Conservation (phyloP, 2,888 invertebrate species). For the Lingula anatina region DNA sequence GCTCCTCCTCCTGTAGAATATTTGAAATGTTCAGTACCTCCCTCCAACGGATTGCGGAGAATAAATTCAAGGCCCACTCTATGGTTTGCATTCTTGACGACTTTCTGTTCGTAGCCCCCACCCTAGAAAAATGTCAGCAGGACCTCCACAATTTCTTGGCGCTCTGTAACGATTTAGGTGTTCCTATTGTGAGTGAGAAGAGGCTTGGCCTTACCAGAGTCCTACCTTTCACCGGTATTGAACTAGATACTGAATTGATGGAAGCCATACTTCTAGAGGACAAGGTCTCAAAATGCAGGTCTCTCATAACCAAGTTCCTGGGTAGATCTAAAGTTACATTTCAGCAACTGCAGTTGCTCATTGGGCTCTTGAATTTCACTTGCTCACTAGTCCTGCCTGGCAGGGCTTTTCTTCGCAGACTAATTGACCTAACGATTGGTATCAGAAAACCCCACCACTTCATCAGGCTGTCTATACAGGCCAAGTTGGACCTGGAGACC, state of each 20-base stretch:
- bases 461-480: background rate
- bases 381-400: constrained; percentile 6
- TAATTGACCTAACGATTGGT: background rate
- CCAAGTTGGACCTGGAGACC: constrained; percentile 1
- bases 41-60: constrained; percentile 8
- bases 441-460: too few species aligned
- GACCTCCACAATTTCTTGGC: background rate
- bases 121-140: background rate
- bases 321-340: background rate
- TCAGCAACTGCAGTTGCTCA: constrained; percentile 3
- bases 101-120: constrained; percentile 7
- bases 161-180: constrained; percentile 1
- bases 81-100: constrained; percentile 10
- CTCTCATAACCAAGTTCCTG: constrained; percentile 1
- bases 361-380: constrained; percentile 7
- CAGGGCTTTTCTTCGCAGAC: constrained; percentile 1
- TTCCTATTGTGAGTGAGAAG: constrained; percentile 6
- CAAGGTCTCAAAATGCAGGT: too few species aligned
- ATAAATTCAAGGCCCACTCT: constrained; percentile 1
- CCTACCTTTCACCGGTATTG: too few species aligned
- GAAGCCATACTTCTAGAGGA: constrained; percentile 6
- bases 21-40: constrained; percentile 9
- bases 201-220: constrained; percentile 1
- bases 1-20: constrained; percentile 3
- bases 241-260: constrained; percentile 1